Evolutionary conservation across 2,888 invertebrate genomes (phyloP), one percentile per base, ranked within the genome.

Genomic region (Drosophila pseudotakahashii): DNA sequence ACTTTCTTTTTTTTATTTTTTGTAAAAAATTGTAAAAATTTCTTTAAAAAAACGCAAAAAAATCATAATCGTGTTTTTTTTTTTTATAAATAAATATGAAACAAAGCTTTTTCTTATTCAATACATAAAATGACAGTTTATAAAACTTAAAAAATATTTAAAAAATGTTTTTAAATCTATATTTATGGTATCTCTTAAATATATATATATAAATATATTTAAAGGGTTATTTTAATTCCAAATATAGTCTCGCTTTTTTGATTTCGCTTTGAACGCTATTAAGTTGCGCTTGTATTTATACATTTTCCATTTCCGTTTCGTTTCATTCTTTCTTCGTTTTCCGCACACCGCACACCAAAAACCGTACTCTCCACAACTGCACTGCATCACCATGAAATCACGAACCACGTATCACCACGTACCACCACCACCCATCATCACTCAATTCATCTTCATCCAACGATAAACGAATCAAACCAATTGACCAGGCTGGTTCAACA

Each of bases 401-500:
- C 58, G 30, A 50, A 42, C 19, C 19, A 19, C 19, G 19, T 19
- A 19, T 2, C 19, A 19, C 19, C 19, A 19, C 19, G 19, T 19
- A 19, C 19, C 19, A 34, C 19, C 19, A 34, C 10, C 59, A 23
- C 44, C 23, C 26, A 60, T 32, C 48, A 58, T 52, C 66, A 59
- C 64, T 62, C 70, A 52, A 66, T 53, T 47, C 53, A 63, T 62
- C 71, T 53, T 47, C 53, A 60, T 62, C 67, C 30, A 37, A 41
- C 63, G 50, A 50, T 32, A 55, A 71, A 51, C 11, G 26, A 32
- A 23, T 6, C 7, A 7, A 47, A 48, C 34, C 52, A 52, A 54
- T 61, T 39, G 36, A 62, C 19, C 47, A 91, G 92, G 94, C 94
- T 94, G 94, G 94, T 94, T 94, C 93, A 94, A 94, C 94, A 94